These are phyloP conservation scores for Callyntrura sp. DNA, from an alignment of 2,888 invertebrate species.

Conservation along the genomic window DNA sequence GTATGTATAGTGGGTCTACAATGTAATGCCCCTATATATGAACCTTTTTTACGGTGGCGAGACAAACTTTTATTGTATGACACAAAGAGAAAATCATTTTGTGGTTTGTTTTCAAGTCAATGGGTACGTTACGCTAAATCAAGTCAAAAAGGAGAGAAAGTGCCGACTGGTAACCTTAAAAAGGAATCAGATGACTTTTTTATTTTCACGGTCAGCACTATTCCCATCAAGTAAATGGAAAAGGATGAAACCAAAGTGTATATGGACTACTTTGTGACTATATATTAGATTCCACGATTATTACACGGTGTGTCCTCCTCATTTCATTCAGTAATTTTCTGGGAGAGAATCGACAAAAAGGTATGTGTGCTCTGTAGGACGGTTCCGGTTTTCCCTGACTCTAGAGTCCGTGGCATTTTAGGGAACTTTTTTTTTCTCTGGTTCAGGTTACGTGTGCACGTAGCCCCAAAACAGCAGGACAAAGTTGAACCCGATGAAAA, in stretches of 20 bases:
- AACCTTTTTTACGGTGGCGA: neutral
- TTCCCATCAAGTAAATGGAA: slow-evolving; percentile 18
- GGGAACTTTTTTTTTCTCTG: slow-evolving; percentile 11
- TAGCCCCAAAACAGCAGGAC: slow-evolving; percentile 30
- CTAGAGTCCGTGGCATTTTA: slow-evolving; percentile 15
- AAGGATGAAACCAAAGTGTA: slow-evolving; percentile 22
- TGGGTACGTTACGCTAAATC: slow-evolving; percentile 18
- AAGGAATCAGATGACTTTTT: slow-evolving; percentile 48
- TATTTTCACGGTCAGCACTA: slow-evolving; percentile 65
- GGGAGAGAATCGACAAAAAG: neutral
- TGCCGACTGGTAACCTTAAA: slow-evolving; percentile 31
- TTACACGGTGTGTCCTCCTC: neutral
- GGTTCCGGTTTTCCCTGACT: neutral
- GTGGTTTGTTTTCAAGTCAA: slow-evolving; percentile 34
- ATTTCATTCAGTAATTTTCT: slow-evolving; percentile 36
- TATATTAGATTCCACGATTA: neutral
- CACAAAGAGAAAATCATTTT: slow-evolving; percentile 4
- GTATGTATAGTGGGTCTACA: no score
- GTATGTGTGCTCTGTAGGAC: neutral
- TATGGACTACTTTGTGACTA: slow-evolving; percentile 7
- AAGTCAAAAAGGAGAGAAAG: slow-evolving; percentile 2
- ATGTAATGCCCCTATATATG: no score
- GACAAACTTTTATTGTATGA: neutral
- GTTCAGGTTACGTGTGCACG: slow-evolving; percentile 33
- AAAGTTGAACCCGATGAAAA: slow-evolving; percentile 60